phyloP scores from a whole-genome alignment of 2,797 vertebrate genomes.

The Chelidonichthys spinosus region DNA sequence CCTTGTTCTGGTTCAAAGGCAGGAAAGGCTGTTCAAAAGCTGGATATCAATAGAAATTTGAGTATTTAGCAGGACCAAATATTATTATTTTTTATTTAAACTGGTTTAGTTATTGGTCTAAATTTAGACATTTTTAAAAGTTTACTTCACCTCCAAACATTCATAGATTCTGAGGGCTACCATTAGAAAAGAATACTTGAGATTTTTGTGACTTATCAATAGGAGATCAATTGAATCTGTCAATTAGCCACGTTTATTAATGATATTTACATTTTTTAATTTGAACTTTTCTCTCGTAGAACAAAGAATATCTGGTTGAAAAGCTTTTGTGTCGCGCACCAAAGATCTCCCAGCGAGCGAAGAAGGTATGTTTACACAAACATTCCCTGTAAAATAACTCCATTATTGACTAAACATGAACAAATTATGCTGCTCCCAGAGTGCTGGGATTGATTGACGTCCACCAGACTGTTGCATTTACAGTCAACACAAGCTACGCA shows the following conservation, averaged over 20 bases:
- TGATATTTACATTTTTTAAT: constrained; percentile 1
- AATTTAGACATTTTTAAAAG: neutral
- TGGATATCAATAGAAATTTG: neutral
- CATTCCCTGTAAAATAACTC: constrained; percentile 49
- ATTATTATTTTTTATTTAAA: neutral
- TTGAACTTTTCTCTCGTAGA: constrained; percentile 86
- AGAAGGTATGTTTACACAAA: constrained; percentile 87
- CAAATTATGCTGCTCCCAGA: constrained; percentile 29
- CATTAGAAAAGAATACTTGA: neutral
- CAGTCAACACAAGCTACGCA: constrained; percentile 63
- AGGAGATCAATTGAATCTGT: neutral
- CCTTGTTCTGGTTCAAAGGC: neutral
- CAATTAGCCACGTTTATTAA: neutral
- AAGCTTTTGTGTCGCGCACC: constrained; percentile 94
- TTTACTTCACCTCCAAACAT: neutral
- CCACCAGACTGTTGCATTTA: constrained; percentile 61
- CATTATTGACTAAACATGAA: constrained; percentile 68
- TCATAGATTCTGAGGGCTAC: neutral
- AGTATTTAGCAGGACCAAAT: neutral
- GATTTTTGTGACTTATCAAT: neutral
- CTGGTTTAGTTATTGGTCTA: neutral
- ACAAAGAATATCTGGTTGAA: constrained; percentile 96
- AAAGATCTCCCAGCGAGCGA: constrained; percentile 96
- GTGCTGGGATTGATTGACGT: constrained; percentile 43
- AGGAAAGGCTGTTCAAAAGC: neutral